These are phyloP conservation scores for Pseudorasbora parva DNA, from an alignment of 2,113 vertebrate species.

Conservation along the genomic window DNA sequence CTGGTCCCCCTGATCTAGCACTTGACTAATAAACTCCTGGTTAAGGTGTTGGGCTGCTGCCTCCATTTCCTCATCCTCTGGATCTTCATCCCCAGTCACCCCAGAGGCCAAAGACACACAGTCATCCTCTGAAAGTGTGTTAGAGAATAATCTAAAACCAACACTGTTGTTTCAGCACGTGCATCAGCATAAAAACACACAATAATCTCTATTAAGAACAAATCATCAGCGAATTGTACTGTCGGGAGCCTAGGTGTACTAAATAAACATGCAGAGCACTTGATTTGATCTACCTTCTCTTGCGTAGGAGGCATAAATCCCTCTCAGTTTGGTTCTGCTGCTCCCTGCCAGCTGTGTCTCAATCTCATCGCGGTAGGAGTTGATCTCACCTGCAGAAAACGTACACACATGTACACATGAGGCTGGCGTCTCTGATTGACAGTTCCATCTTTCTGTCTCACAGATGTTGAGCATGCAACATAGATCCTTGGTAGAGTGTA, in stretches of 20 bases:
- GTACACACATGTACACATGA: conserved; percentile 23
- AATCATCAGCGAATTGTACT: not conserved
- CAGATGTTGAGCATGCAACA: conserved; percentile 3
- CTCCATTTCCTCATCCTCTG: conserved; percentile 85
- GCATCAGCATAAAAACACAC: conserved; percentile 15
- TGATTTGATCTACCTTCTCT: conserved; percentile 76
- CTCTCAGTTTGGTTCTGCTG: conserved; percentile 88
- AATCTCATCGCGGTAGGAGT: conserved; percentile 91
- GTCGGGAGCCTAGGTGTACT: not conserved
- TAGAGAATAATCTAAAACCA: conserved; percentile 54
- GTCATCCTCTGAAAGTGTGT: conserved; percentile 73
- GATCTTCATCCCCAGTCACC: conserved; percentile 72
- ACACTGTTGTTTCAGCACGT: not conserved
- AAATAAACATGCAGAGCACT: conserved; percentile 44
- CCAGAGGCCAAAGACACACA: conserved; percentile 68
- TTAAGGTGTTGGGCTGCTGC: conserved; percentile 87
- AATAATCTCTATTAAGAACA: conserved; percentile 27
- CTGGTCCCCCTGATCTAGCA: conserved; percentile 58
- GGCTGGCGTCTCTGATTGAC: not conserved
- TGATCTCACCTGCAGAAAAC: conserved; percentile 86
- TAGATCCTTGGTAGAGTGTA: not conserved
- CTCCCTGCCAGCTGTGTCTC: conserved; percentile 90
- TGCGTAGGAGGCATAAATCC: conserved; percentile 83
- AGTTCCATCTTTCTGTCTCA: not conserved
- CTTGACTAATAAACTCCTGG: conserved; percentile 86